Evolutionary conservation across 2,888 invertebrate species (phyloP).

Genomic region (Sphaeridia pumilis): DNA sequence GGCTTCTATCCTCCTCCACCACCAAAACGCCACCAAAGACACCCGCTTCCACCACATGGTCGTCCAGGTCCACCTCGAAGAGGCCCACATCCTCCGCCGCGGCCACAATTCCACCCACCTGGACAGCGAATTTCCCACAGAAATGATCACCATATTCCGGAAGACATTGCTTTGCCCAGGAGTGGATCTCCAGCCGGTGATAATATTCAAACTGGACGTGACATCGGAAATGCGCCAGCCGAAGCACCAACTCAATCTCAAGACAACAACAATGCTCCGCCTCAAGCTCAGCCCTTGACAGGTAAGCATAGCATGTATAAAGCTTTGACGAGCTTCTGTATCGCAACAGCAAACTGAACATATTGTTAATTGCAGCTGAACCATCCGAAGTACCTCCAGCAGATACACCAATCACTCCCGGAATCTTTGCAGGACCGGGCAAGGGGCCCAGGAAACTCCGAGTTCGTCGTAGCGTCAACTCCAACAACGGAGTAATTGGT

Average conservation of each 20-base stretch:
- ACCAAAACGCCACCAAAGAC: conserved; percentile 5
- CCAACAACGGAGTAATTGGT: conserved; percentile 59
- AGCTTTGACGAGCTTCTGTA: neutral
- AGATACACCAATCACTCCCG: neutral
- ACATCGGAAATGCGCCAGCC: neutral
- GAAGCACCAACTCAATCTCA: neutral
- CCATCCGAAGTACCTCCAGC: neutral
- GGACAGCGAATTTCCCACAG: conserved; percentile 8
- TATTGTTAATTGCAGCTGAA: neutral
- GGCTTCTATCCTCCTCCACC: conserved; percentile 16
- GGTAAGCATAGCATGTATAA: conserved; percentile 12
- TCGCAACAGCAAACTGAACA: too few relatives aligned
- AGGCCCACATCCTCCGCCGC: conserved; percentile 5
- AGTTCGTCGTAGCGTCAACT: conserved; percentile 23
- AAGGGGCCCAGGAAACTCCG: conserved; percentile 58
- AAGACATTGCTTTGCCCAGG: conserved; percentile 12
- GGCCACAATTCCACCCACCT: conserved; percentile 7
- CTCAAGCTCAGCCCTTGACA: conserved; percentile 23
- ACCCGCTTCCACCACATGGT: conserved; percentile 5
- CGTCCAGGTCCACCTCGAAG: conserved; percentile 12
- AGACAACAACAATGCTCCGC: neutral
- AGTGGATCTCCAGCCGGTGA: conserved; percentile 4
- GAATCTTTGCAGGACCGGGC: neutral
- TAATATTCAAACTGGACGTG: conserved; percentile 2
- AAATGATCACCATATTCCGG: conserved; percentile 5